These are phyloP conservation scores for Protonibea diacanthus DNA, from an alignment of 2,797 vertebrate species.

Conservation along the genomic window DNA sequence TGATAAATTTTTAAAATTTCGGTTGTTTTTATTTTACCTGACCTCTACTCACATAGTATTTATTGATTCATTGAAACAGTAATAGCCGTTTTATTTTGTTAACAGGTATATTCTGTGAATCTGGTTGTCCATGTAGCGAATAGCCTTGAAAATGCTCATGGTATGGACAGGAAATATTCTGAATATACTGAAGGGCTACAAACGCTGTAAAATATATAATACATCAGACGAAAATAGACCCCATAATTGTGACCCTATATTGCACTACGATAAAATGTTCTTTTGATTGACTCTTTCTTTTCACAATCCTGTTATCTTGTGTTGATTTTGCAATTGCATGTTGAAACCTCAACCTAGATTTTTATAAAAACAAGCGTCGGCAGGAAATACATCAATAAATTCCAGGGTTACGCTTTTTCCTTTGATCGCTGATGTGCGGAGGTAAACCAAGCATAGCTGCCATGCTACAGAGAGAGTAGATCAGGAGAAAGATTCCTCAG, in stretches of 20 bases:
- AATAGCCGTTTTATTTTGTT: not conserved
- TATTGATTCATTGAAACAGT: not conserved
- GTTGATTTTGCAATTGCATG: not conserved
- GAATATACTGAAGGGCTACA: not conserved
- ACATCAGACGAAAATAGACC: not conserved
- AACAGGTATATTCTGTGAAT: conserved; percentile 2
- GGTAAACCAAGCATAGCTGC: not conserved
- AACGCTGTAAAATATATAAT: not conserved
- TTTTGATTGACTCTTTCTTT: not conserved
- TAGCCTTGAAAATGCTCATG: not conserved
- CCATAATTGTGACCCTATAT: not conserved
- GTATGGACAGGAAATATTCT: not conserved
- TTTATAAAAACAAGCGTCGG: conserved; percentile 15
- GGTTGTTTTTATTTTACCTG: not conserved
- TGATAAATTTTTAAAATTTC: not conserved
- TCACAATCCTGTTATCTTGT: not conserved
- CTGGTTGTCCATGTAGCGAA: not conserved
- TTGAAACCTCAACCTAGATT: not conserved
- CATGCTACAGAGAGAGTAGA: not conserved
- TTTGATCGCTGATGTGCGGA: conserved; percentile 5
- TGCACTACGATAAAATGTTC: not conserved
- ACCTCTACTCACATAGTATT: no score
- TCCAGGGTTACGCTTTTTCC: not conserved
- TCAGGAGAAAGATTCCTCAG: not conserved
- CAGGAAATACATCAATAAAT: not conserved